A percentile compares a stretch with the other conserved stretches of the same genome.
phyloP scores from a whole-genome alignment of 2,113 vertebrate species.

The Hystrix cristata region DNA sequence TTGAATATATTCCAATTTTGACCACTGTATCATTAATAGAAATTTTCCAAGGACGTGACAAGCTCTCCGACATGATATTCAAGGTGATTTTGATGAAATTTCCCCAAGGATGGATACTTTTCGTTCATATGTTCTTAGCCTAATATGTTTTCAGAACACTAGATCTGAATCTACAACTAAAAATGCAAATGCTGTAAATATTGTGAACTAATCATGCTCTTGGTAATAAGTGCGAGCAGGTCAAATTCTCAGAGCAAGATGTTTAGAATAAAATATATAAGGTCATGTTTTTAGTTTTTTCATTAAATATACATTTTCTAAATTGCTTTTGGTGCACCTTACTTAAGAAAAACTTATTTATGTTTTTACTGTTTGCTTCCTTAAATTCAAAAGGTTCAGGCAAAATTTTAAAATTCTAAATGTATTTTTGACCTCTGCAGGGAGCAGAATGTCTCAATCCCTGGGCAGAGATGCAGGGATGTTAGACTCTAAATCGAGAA shows the following conservation, averaged over 20 bases:
- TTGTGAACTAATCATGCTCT: not conserved
- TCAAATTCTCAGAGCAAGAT: constrained; percentile 68
- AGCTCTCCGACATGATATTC: not conserved
- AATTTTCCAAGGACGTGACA: not conserved
- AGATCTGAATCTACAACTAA: not conserved
- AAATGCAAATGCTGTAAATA: not conserved
- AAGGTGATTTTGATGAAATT: constrained; percentile 44
- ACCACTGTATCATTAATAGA: not conserved
- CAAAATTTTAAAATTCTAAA: constrained; percentile 45
- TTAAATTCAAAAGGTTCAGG: not conserved
- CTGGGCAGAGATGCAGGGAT: not conserved
- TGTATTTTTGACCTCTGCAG: constrained; percentile 15
- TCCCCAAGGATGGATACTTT: not conserved
- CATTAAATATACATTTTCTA: constrained; percentile 47
- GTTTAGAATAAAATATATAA: constrained; percentile 67
- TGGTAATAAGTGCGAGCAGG: not conserved
- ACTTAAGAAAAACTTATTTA: not conserved
- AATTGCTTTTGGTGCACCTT: not conserved
- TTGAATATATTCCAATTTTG: not conserved
- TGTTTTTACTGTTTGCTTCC: not conserved
- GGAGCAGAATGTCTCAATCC: not conserved
- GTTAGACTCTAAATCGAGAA: not conserved
- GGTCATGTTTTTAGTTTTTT: constrained; percentile 73
- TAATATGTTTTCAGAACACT: constrained; percentile 38
- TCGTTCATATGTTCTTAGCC: not conserved